Evolutionary conservation across 2,113 vertebrate species (phyloP), one percentile per base, ranked within the genome.

Genomic region (Tachycineta bicolor): DNA sequence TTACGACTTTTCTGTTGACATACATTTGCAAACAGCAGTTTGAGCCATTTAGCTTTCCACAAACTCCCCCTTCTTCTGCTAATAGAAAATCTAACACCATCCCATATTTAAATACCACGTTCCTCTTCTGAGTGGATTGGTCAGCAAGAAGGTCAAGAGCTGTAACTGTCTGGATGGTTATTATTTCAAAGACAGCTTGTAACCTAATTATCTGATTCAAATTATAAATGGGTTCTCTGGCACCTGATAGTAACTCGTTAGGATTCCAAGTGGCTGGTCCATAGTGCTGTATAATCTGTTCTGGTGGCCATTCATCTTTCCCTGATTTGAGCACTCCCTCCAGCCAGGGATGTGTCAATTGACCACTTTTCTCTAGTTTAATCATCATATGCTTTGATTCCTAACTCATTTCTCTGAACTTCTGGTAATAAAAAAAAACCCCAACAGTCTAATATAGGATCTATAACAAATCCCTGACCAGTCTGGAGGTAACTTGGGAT

Each of bases 21-120:
- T 58, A 5, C 34, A 28, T 39, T 58, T 81, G 22, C 18, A 68
- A 56, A 47, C 22, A 47, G 28, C 65, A 59, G 29, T 59, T 69
- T 28, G 23, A 82, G 23, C 41, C 0, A n/a, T 59, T 69, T 28
- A 11, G 41, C 23, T 41, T 59, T n/a, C 34, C 53, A 69, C 19
- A 28, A 50, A 22, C 29, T 18, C 11, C 5, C 7, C 2, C 3
- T 41, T 33, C 53, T 47, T 39, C n/a, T 47, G 43, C 22, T 47
- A 26, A 39, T 13, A 53, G 18, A 22, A 58, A 47, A 68, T 37
- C 26, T 67, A 44, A 46, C 17, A 58, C 28, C 52, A 58, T 58
- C n/a, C 18, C 5, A 47, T 47, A 23, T 18, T 68, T 33, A 49
- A 39, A 26, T 26, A 58, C 37, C 2, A 1, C 0, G 0, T 70